Base-by-base conservation (phyloP, 2,113 vertebrate species). In the Peromyscus californicus region DNA sequence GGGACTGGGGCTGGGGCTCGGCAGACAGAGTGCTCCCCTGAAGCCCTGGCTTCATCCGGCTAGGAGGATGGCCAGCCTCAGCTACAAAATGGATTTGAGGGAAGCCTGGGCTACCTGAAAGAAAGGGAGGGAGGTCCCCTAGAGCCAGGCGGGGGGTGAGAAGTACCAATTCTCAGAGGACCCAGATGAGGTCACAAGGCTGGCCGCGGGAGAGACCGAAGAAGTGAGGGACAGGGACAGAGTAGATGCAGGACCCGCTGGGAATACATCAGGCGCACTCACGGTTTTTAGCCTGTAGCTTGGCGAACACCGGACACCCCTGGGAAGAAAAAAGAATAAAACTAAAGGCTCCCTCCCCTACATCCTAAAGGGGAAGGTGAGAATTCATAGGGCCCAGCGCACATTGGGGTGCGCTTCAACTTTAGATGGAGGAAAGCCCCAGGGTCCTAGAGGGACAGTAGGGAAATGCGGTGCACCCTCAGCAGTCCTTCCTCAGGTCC, bases 281-380 rank as follows among this genome's bases (percentile, higher is more conserved):
- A 98, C 98, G 93, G 5, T 87, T 36, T 15, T 42, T 13, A 3
- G 90, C 78, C 91, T 95, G 83, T 51, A 98, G 87, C 75, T 94
- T 91, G 22, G 91, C 96, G 16, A 79, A 97, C 48, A 16, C 19
- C 5, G 13, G 57, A 94, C 85, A 79, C 3, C 8, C 78, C 87
- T 90, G 67, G 31, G 9, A 36, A 83, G 17, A 91, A 24, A 70
- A n/a, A 90, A 80, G 84, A 36, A 1, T 24, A 57, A 16, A 51
- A 31, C 8, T 9, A 7, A 61, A 42, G 12, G 42, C 24, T 42
- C 17, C 86, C 24, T 42, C 17, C 86, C 63, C 16, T 4, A 65
- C 26, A 13, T 10, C n/a, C 39, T 42, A 67, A 6, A 48, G 63
- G 4, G 29, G 5, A 9, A 7, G 57, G 24, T 39, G 59, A n/a